These are phyloP conservation scores for Loriculus beryllinus DNA, from an alignment of 2,797 vertebrate genomes.

Conservation along the genomic window DNA sequence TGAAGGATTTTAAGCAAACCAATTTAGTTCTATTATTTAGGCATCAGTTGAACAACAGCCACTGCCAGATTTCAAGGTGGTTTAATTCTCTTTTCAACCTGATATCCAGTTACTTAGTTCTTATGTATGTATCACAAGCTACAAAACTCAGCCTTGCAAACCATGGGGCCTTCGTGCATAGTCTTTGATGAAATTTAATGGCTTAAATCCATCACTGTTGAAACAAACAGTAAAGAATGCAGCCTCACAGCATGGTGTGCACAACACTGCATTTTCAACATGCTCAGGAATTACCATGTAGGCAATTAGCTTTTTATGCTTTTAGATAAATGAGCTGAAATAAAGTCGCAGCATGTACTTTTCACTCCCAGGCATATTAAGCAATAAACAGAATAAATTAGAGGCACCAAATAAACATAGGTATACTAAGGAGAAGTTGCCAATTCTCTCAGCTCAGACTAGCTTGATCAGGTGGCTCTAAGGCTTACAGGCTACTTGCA, in stretches of 20 bases:
- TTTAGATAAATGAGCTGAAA: background rate
- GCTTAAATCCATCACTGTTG: background rate
- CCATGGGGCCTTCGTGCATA: rapidly evolving
- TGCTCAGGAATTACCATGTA: background rate
- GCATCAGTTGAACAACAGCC: background rate
- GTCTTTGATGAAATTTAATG: too few relatives aligned
- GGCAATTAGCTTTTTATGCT: background rate
- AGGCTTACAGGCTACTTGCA: background rate
- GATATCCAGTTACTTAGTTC: background rate
- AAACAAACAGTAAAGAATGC: background rate
- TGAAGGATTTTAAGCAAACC: background rate
- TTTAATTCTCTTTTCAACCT: background rate
- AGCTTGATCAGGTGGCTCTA: background rate
- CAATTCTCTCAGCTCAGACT: background rate
- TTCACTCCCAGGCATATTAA: background rate
- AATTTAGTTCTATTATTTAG: background rate
- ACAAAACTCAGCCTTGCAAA: background rate
- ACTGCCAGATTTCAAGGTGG: background rate
- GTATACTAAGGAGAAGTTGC: background rate
- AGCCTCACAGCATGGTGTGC: background rate
- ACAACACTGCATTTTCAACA: rapidly evolving
- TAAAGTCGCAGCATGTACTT: background rate
- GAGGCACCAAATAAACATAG: background rate
- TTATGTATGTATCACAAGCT: background rate
- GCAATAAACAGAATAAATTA: background rate